Base-by-base conservation (phyloP, 2,888 invertebrate species). In the Bombylius discolor region DNA sequence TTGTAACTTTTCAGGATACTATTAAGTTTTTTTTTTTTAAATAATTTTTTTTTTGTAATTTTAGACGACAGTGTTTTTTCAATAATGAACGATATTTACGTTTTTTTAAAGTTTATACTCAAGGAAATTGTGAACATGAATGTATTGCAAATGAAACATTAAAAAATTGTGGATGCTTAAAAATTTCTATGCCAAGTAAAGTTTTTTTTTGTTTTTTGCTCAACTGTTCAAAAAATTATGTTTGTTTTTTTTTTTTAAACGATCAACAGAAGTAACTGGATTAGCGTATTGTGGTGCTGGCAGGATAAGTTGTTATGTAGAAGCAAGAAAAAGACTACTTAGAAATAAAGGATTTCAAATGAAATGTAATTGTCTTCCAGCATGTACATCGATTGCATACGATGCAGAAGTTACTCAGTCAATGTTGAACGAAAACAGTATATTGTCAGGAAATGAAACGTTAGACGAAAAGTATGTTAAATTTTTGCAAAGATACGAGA, bases 101-200 rank as follows among this genome's bases (percentile, higher is more conserved):
- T 45, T 83, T 77, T 66, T 84, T 77, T 67, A 79, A 79, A 67
- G 76, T 79, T 42, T 84, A 84, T 69, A 83, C 83, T 1, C 82
- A 83, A 67, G 76, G 79, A 51, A 84, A 83, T 70, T 84, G 84
- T 66, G 79, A 83, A 64, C 77, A 82, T 64, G 84, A 84, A 69
- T 83, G 83, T 62, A 70, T 82, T 47, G 75, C 82, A 4, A 83
- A 83, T 70, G 80, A 76, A 60, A 84, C 83, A 0, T 70, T 77
- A 54, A 66, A 68, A 4, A 70, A 71, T 60, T 84, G 83, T 66
- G 78, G 76, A 13, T 84, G 84, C 66, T 82, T 82, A 13, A 78
- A 80, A 62, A 81, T 80, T 61, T 79, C 81, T 60, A 81, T 83
- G 81, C 83, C 83, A 52, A 71, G 78, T 77, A 69, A 73, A 69